phyloP scores from a whole-genome alignment of 2,113 vertebrate species.

The Podarcis muralis region DNA sequence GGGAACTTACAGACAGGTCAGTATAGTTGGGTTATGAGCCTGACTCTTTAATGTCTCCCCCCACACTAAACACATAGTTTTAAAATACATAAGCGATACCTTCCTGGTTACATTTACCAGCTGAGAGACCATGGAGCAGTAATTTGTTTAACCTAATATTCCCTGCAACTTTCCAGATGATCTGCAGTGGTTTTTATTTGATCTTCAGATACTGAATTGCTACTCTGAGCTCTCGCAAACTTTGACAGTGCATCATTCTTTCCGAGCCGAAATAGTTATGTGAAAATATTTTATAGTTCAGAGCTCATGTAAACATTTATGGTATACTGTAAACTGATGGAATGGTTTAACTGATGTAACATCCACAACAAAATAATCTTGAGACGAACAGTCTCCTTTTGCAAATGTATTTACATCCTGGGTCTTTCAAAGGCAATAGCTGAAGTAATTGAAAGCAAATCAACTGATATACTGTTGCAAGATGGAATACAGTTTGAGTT shows the following conservation, averaged over 20 bases:
- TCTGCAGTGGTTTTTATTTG: constrained; percentile 67
- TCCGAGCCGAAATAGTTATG: constrained; percentile 64
- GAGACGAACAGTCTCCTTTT: constrained; percentile 51
- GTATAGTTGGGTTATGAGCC: constrained; percentile 56
- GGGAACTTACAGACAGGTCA: constrained; percentile 93
- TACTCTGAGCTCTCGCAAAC: constrained; percentile 52
- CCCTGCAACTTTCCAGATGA: constrained; percentile 66
- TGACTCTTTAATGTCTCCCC: constrained; percentile 49
- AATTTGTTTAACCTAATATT: constrained; percentile 71
- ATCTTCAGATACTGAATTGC: constrained; percentile 62
- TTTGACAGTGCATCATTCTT: constrained; percentile 67
- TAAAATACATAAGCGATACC: constrained; percentile 51
- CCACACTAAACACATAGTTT: constrained; percentile 39
- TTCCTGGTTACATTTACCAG: constrained; percentile 65
- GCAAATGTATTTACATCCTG: constrained; percentile 43
- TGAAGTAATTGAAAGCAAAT: constrained; percentile 24
- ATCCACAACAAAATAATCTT: constrained; percentile 59
- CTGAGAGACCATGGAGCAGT: constrained; percentile 55
- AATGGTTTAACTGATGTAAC: constrained; percentile 62
- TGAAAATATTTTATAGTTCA: constrained; percentile 72
- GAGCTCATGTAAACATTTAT: constrained; percentile 72
- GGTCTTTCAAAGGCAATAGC: constrained; percentile 39
- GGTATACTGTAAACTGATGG: constrained; percentile 65
- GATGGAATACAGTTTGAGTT: not conserved
- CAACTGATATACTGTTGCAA: not conserved